These are phyloP conservation scores for Probaryconus sp. DNA, from an alignment of 1,140 invertebrate species.

Conservation along the genomic window DNA sequence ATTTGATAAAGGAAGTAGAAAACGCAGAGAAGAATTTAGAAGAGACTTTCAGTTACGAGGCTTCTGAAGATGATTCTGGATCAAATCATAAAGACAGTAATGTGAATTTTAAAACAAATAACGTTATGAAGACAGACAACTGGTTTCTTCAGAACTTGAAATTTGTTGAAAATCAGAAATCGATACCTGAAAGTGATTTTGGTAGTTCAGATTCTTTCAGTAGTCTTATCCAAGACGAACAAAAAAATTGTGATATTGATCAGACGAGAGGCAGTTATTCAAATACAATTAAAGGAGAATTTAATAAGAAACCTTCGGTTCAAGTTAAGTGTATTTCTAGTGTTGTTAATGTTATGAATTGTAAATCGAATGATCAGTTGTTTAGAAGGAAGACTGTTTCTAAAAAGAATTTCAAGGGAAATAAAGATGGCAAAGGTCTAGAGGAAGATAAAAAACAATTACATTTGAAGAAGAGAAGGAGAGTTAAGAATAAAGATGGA, in stretches of 20 bases:
- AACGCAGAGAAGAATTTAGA: not conserved
- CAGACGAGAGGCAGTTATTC: too few species aligned
- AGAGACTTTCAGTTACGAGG: slow-evolving; percentile 61
- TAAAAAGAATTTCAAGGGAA: slow-evolving; percentile 25
- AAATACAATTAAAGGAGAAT: too few species aligned
- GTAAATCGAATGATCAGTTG: slow-evolving; percentile 23
- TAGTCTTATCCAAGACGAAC: too few species aligned
- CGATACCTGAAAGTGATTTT: slow-evolving; percentile 46
- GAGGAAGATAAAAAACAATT: slow-evolving; percentile 42
- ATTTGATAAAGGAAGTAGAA: not conserved
- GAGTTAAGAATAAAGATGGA: slow-evolving; percentile 62
- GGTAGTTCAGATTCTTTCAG: too few species aligned
- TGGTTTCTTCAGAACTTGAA: slow-evolving; percentile 74
- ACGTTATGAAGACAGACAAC: slow-evolving; percentile 73
- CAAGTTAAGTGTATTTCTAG: too few species aligned
- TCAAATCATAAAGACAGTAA: slow-evolving; percentile 54
- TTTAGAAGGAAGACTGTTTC: slow-evolving; percentile 5
- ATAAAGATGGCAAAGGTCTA: not conserved
- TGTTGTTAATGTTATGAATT: too few species aligned
- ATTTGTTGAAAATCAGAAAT: slow-evolving; percentile 15
- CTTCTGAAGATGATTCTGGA: slow-evolving; percentile 67
- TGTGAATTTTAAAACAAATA: slow-evolving; percentile 54
- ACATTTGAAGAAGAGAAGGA: slow-evolving; percentile 35
- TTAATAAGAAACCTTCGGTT: too few species aligned
- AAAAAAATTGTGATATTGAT: too few species aligned